Evolutionary conservation across 1,140 invertebrate species (phyloP), one percentile per base, ranked within the genome.

Genomic region (Nasonia vitripennis): DNA sequence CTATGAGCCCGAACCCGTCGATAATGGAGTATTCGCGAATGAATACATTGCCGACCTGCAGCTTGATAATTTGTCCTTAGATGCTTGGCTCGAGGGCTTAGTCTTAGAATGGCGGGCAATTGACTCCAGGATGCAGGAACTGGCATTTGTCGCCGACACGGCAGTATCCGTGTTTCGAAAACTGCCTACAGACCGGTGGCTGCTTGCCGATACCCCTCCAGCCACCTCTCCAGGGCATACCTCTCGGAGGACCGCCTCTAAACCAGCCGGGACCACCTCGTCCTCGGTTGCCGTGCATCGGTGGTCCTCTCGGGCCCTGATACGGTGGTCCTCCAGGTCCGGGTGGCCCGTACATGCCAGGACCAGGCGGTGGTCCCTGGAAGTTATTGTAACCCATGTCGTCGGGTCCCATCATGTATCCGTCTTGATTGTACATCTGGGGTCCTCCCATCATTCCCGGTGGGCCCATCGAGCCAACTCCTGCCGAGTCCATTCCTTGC

Each of bases 71-170:
- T 84, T 84, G 62, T 27, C 27, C 27, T 2, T 31, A 31, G 23
- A 71, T 34, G 6, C 10, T 71, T 71, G 12, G 23, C 68, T 71
- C 68, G 7, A 31, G 14, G 34, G 2, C 68, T 48, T 31, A 48
- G 17, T 62, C 83, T 93, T 88, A 93, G 88, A 92, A 93, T 34
- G 92, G 93, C 37, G 94, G 94, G 88, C 94, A 94, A 92, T 96
- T 96, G 20, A 95, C 95, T 85, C 95, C 95, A 34, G 96, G 96
- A 94, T 97, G 96, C 87, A 97, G 92, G 90, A 96, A 97, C 77
- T 95, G 95, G 91, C 97, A 97, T 87, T 96, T 96, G 83, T 96
- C 96, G 27, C 96, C 96, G 89, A 96, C 94, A 81, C 96, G 93
- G 92, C 97, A 97, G 85, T 95, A 96, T 2, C 96, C 96, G 88